phyloP scores from a whole-genome alignment of 2,888 invertebrate genomes.

The Xestia rhomboidea region DNA sequence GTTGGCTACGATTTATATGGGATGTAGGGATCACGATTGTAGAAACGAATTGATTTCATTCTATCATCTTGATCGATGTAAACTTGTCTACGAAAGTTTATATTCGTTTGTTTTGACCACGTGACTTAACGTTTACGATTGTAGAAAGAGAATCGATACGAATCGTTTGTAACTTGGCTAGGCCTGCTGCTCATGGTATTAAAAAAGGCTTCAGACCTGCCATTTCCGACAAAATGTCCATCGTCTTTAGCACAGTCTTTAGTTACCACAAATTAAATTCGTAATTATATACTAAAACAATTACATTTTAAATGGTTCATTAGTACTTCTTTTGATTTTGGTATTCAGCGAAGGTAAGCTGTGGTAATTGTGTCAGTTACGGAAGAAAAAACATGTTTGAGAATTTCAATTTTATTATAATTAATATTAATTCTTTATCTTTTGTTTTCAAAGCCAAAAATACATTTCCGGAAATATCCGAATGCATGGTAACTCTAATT shows the following conservation, averaged over 20 bases:
- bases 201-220: too few species aligned
- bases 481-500: not conserved
- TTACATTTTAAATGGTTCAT: not conserved
- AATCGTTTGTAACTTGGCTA: too few species aligned
- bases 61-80: too few species aligned
- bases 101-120: too few species aligned
- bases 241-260: not conserved
- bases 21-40: too few species aligned
- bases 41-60: too few species aligned
- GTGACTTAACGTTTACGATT: too few species aligned
- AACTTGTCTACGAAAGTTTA: too few species aligned
- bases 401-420: not conserved
- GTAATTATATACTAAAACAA: not conserved
- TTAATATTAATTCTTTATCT: not conserved
- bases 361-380: not conserved
- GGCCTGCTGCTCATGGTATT: too few species aligned
- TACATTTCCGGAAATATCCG: not conserved
- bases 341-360: not conserved
- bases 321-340: not conserved
- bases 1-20: too few species aligned
- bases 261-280: slow-evolving; percentile 1
- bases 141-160: too few species aligned
- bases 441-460: not conserved
- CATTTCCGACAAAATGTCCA: slow-evolving; percentile 66
- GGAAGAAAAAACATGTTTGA: not conserved